Percentiles rank a stretch among this genome's conserved stretches.
phyloP scores from a whole-genome alignment of 2,113 vertebrate genomes.

The Sphyrna mokarran region DNA sequence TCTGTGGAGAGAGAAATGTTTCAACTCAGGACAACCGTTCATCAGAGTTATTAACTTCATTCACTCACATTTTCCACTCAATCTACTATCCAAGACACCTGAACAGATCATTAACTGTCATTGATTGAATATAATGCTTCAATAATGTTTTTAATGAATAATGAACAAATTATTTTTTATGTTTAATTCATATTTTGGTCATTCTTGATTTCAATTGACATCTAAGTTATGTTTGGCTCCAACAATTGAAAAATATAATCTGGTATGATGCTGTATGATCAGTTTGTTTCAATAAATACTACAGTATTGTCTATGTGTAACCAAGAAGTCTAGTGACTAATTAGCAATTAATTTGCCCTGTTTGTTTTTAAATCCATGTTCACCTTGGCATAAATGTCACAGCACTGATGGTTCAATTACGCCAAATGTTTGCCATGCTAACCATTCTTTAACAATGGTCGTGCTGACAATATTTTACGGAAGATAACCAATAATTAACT shows the following conservation, averaged over 20 bases:
- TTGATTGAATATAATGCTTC: not conserved
- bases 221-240: not conserved
- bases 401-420: not conserved
- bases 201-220: not conserved
- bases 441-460: not conserved
- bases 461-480: not conserved
- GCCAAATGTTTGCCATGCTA: not conserved
- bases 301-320: not conserved
- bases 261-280: not conserved
- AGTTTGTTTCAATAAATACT: not conserved
- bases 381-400: not conserved
- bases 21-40: no score
- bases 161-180: not conserved
- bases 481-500: not conserved
- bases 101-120: not conserved
- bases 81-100: not conserved
- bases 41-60: no score
- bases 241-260: not conserved
- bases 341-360: not conserved
- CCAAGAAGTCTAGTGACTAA: not conserved
- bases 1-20: no score
- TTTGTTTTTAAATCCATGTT: not conserved
- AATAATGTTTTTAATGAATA: not conserved
- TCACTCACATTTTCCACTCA: not conserved
- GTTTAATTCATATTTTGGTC: not conserved